These are phyloP conservation scores for Chroicocephalus ridibundus DNA, from an alignment of 2,113 vertebrate species.

Conservation along the genomic window DNA sequence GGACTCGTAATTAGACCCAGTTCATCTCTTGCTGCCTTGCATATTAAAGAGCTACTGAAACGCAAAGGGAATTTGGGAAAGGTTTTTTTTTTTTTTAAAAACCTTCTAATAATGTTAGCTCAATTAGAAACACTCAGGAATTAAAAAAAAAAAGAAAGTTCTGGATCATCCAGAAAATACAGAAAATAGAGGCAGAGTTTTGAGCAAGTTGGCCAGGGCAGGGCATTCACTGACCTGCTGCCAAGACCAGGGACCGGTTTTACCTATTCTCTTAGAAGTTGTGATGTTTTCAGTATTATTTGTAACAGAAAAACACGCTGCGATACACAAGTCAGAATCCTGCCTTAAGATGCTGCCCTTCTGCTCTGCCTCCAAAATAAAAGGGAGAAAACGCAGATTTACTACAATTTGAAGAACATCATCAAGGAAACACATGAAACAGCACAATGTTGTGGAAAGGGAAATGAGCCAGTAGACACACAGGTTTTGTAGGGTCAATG, in stretches of 20 bases:
- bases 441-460: neutral
- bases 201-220: neutral
- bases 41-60: constrained; percentile 85
- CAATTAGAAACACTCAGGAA: constrained; percentile 74
- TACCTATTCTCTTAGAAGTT: neutral
- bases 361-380: neutral
- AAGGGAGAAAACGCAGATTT: neutral
- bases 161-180: constrained; percentile 51
- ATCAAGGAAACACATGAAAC: neutral
- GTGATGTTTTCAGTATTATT: neutral
- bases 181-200: constrained; percentile 5
- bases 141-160: constrained; percentile 25
- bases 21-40: constrained; percentile 79
- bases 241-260: neutral
- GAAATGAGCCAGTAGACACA: neutral
- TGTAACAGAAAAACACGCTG: neutral
- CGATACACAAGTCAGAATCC: neutral
- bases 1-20: constrained; percentile 83
- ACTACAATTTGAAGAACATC: neutral
- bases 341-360: neutral
- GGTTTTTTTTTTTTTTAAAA: neutral
- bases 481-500: neutral
- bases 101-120: constrained; percentile 78
- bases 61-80: constrained; percentile 78
- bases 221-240: neutral